Percentiles rank a stretch among this genome's conserved stretches.
These are phyloP conservation scores for Eurytemora carolleeae DNA, from an alignment of 1,140 invertebrate species.

Conservation along the genomic window DNA sequence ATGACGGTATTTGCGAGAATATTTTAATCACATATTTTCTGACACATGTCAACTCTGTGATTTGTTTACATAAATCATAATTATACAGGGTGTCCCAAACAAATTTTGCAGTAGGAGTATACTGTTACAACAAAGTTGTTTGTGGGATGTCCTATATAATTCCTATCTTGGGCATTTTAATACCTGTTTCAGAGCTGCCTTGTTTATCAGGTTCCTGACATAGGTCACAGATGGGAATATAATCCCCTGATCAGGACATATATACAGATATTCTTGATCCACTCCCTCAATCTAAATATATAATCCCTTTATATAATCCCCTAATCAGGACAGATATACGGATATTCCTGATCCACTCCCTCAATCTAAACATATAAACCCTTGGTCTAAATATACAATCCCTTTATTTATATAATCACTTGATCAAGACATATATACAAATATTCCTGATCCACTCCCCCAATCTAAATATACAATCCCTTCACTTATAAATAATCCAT, in stretches of 20 bases:
- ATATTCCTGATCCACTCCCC: conserved; percentile 37
- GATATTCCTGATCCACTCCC: conserved; percentile 37
- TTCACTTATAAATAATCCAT: too few relatives aligned
- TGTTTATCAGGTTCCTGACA: conserved; percentile 9
- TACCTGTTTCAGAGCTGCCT: conserved; percentile 27
- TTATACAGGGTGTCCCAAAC: background rate
- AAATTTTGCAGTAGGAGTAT: background rate
- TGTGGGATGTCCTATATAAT: too few relatives aligned
- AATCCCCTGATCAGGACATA: conserved; percentile 47
- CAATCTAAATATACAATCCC: background rate
- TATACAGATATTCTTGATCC: conserved; percentile 41
- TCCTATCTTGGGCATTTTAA: background rate
- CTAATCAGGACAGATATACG: conserved; percentile 44
- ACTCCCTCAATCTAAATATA: conserved; percentile 18
- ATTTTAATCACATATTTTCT: too few relatives aligned
- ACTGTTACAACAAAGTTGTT: too few relatives aligned
- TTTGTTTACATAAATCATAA: background rate
- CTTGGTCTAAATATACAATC: too few relatives aligned
- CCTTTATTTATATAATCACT: conserved; percentile 44
- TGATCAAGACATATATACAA: conserved; percentile 45
- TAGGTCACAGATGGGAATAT: conserved; percentile 43
- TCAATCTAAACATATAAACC: background rate
- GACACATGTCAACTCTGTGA: too few relatives aligned
- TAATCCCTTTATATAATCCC: conserved; percentile 47
- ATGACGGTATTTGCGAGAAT: too few relatives aligned